Conservation (phyloP, 1,140 invertebrate species). For the Odontomachus brunneus region DNA sequence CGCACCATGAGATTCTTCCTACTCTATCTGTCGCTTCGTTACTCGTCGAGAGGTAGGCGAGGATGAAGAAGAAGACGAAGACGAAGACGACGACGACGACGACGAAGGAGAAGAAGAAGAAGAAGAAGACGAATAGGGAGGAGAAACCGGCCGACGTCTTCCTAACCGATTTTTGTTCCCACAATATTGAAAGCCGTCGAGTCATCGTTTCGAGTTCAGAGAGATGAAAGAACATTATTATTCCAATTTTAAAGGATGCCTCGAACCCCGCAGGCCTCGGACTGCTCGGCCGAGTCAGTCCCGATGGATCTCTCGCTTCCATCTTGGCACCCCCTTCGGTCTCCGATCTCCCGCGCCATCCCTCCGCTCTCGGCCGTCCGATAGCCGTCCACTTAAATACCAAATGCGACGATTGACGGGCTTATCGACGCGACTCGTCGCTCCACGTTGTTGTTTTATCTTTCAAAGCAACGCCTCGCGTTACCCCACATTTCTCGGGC, state of each 20-base stretch:
- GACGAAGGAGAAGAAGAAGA: constrained; percentile 47
- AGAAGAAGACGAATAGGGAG: constrained; percentile 54
- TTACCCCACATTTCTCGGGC: constrained; percentile 7
- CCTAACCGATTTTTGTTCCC: constrained; percentile 82
- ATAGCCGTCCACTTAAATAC: constrained; percentile 76
- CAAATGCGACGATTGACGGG: constrained; percentile 80
- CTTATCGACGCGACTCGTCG: constrained; percentile 66
- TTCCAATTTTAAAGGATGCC: constrained; percentile 84
- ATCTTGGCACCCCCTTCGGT: constrained; percentile 70
- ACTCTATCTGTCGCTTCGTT: constrained; percentile 63
- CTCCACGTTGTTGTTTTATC: constrained; percentile 18
- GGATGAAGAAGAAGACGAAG: constrained; percentile 59
- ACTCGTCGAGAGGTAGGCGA: constrained; percentile 60
- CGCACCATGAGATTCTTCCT: constrained; percentile 44
- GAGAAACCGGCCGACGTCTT: constrained; percentile 73
- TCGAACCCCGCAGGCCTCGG: constrained; percentile 66
- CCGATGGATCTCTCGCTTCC: constrained; percentile 77
- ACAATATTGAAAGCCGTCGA: constrained; percentile 84
- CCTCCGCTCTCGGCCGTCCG: constrained; percentile 38
- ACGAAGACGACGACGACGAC: constrained; percentile 15
- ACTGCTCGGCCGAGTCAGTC: constrained; percentile 61
- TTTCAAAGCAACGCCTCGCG: not conserved
- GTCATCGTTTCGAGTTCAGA: constrained; percentile 83
- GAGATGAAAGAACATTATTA: constrained; percentile 84
- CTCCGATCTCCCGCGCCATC: constrained; percentile 63